A percentile compares a stretch with the other conserved stretches of the same genome.
Evolutionary conservation across 1,140 invertebrate genomes (phyloP).

Genomic region (Cyphomyrmex costatus): DNA sequence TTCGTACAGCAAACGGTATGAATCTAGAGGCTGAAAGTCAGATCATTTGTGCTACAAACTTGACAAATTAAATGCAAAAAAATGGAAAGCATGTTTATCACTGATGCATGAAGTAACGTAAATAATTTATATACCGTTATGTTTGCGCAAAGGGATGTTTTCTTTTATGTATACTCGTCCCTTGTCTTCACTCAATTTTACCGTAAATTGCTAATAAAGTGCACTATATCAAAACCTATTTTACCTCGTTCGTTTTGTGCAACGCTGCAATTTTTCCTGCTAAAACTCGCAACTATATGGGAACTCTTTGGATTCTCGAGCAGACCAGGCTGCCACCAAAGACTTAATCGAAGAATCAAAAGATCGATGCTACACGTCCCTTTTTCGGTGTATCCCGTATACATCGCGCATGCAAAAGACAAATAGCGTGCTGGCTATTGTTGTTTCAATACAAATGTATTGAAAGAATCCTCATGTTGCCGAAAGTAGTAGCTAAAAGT

Average conservation of each 20-base stretch:
- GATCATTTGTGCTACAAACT: not conserved
- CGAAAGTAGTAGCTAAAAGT: constrained; percentile 51
- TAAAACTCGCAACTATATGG: not conserved
- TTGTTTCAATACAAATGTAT: not conserved
- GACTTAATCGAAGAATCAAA: constrained; percentile 18
- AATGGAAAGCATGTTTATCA: not conserved
- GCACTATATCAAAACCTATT: not conserved
- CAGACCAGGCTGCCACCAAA: not conserved
- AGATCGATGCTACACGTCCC: constrained; percentile 34
- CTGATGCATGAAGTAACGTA: not conserved
- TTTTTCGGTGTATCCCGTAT: not conserved
- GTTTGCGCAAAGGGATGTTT: not conserved
- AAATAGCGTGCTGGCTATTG: constrained; percentile 42
- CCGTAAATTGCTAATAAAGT: constrained; percentile 14
- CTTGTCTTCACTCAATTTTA: constrained; percentile 15
- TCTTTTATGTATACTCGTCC: not conserved
- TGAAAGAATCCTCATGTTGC: constrained; percentile 28
- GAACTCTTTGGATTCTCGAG: not conserved
- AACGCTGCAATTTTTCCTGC: constrained; percentile 19
- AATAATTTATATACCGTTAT: not conserved
- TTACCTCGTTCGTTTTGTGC: not conserved
- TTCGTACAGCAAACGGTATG: not conserved
- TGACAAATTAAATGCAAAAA: not conserved
- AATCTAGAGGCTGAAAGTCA: not conserved
- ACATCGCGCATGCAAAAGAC: constrained; percentile 31